Evolutionary conservation across 2,888 invertebrate genomes (phyloP).

Genomic region (Halocaridina rubra): DNA sequence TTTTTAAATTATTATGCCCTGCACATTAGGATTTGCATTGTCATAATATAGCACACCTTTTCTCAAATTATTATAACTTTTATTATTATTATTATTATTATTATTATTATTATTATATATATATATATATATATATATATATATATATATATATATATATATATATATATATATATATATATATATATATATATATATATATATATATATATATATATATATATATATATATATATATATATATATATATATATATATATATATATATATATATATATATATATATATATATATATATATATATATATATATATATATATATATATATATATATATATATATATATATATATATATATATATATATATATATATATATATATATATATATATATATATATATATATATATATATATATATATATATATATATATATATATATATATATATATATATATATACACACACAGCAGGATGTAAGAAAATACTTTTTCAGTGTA

Average conservation of each 20-base stretch:
- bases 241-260: slow-evolving; percentile 10
- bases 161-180: neutral
- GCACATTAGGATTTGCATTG: neutral
- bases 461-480: neutral
- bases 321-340: neutral
- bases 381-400: neutral
- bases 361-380: neutral
- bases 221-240: slow-evolving; percentile 13
- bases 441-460: neutral
- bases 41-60: neutral
- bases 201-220: slow-evolving; percentile 9
- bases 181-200: neutral
- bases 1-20: neutral
- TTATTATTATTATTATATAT: neutral
- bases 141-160: neutral
- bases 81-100: neutral
- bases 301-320: neutral
- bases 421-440: neutral
- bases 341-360: neutral
- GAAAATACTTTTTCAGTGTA: no score
- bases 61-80: no score
- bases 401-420: neutral
- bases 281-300: neutral
- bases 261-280: neutral
- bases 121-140: neutral